Base-by-base conservation (phyloP, 2,888 invertebrate genomes). In the Baccha elongata region DNA sequence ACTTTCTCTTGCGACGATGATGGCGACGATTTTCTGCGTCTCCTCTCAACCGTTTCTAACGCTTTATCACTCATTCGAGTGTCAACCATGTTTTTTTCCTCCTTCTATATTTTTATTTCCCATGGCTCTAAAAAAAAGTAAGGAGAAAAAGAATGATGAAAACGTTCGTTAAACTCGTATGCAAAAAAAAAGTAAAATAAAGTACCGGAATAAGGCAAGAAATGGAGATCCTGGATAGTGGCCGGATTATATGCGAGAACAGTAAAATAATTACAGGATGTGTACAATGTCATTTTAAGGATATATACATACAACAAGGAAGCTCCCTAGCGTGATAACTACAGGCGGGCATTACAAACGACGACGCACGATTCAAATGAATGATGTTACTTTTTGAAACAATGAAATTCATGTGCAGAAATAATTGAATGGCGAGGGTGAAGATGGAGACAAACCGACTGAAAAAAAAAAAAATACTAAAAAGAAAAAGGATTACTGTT, bases 241-340 rank as follows among this genome's bases (percentile, higher is more conserved):
- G 53, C 48, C 11, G 68, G 64, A 74, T 73, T 64, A 80, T 64
- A 50, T 26, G 64, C 48, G 55, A 64, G 42, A 42, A 68, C 17
- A 64, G 76, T 76, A 73, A 80, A 74, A 80, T 74, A 80, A 80
- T 80, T 69, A 74, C 64, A 69, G 68, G 80, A 80, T 69, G 29
- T 69, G 64, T 64, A 69, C 35, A 50, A 26, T 67, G 52, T 19
- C 65, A 65, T 52, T 48, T 68, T 40, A 46, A 55, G 44, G 42
- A 65, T 50, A 37, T n/a, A n/a, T n/a, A n/a, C n/a, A n/a, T 44
- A 55, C 40, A 64, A 52, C 40, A 15, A 37, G 10, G 15, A 35
- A 32, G 44, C 62, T 48, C 53, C 69, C 64, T 15, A 44, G 50
- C 58, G 29, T 13, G 50, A 52, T 50, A 62, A 35, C 44, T 44